Conservation (phyloP, 1,140 invertebrate genomes). For the Sinella curviseta region DNA sequence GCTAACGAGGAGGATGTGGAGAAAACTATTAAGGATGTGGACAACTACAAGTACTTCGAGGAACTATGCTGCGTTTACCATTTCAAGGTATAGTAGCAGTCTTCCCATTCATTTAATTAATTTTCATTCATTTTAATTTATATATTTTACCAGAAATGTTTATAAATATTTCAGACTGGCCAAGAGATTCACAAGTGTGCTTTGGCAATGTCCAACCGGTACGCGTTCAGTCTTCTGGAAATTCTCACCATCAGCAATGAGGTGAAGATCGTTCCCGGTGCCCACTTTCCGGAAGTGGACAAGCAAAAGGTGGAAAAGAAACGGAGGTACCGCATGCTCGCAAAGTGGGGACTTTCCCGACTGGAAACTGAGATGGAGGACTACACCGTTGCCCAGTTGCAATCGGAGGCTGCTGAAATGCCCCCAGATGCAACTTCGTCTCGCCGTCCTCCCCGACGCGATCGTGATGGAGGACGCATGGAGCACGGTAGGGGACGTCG, state of each 20-base stretch:
- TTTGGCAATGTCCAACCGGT: not conserved
- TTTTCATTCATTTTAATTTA: not conserved
- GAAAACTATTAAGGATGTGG: not conserved
- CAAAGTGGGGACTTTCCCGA: not conserved
- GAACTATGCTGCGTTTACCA: not conserved
- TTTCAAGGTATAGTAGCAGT: not conserved
- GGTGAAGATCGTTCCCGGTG: not conserved
- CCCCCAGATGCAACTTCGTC: too few relatives aligned
- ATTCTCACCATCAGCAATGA: not conserved
- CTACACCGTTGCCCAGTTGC: too few relatives aligned
- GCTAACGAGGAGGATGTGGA: not conserved
- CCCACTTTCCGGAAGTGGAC: not conserved
- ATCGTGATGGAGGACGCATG: too few relatives aligned
- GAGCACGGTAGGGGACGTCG: too few relatives aligned
- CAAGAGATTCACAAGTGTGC: not conserved
- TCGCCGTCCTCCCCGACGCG: too few relatives aligned
- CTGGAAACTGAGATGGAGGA: not conserved
- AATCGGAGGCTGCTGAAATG: too few relatives aligned
- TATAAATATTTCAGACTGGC: not conserved
- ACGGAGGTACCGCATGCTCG: not conserved
- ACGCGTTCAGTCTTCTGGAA: not conserved
- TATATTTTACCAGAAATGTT: not conserved
- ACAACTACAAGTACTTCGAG: not conserved
- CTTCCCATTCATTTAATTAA: not conserved
- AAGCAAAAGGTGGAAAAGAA: not conserved